Percentiles rank a stretch among this genome's conserved stretches.
phyloP scores from a whole-genome alignment of 2,888 invertebrate species.

The Galerucella pusilla region DNA sequence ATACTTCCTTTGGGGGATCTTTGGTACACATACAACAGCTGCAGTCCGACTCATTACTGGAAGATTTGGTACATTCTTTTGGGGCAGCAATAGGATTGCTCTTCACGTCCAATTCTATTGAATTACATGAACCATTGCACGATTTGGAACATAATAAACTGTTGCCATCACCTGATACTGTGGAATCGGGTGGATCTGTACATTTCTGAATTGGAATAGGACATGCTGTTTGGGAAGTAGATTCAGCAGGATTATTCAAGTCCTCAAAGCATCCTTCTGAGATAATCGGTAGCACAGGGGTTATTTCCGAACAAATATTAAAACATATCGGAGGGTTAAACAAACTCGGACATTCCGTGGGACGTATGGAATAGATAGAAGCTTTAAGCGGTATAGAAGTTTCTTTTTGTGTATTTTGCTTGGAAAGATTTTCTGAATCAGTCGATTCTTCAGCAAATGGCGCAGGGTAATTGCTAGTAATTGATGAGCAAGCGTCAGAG shows the following conservation, averaged over 20 bases:
- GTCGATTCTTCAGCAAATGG: not conserved
- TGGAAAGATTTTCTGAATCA: not conserved
- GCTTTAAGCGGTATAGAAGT: not conserved
- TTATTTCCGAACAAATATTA: not conserved
- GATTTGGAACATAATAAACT: not conserved
- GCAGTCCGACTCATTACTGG: not conserved
- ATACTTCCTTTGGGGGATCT: not conserved
- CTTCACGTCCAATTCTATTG: not conserved
- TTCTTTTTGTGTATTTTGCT: not conserved
- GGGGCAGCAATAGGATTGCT: not conserved
- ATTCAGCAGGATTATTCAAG: not conserved
- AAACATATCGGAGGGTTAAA: not conserved
- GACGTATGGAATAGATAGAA: not conserved
- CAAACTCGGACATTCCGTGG: not conserved
- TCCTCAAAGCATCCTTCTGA: not conserved
- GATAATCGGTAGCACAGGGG: not conserved
- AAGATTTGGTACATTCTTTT: not conserved
- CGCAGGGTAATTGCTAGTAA: not conserved
- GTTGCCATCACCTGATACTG: not conserved
- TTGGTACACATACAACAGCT: not conserved
- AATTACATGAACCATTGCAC: not conserved
- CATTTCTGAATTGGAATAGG: not conserved
- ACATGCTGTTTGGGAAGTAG: not conserved
- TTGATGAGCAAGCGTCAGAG: not conserved
- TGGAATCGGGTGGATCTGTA: not conserved